Evolutionary conservation across 2,888 invertebrate genomes (phyloP), one percentile per base, ranked within the genome.

Genomic region (Atethmia centrago): DNA sequence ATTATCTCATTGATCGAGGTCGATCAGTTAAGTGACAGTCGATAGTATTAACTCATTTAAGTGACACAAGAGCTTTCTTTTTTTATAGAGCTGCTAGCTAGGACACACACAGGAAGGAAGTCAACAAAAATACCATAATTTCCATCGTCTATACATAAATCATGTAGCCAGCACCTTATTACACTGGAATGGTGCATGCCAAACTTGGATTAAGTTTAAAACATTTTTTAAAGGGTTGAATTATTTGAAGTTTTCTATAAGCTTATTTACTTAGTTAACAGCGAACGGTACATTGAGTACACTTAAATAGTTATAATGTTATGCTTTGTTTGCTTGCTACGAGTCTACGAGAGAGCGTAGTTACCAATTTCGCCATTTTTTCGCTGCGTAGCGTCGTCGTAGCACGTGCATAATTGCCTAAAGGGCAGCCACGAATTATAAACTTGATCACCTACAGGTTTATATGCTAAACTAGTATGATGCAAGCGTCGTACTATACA

Each of bases 41-140:
- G 65, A 78, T 82, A 79, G 55, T 64, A 79, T 67, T 80, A 74
- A 80, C 66, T 82, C 71, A 77, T 77, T 65, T 64, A 71, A 78
- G 76, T 82, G 82, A 84, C 77, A 75, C 69, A 47, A 80, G 76
- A 74, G 71, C 76, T 85, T 83, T 80, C 83, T 79, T 74, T 81
- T n/a, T 74, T 71, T 74, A 71, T 74, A 45, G 56, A 69, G 16
- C 42, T 74, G 49, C 28, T 62, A 47, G 62, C 40, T 51, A 31
- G 49, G n/a, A 69, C 63, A 58, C 53, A 62, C 31, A 64, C 59
- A 76, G 59, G 66, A 78, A 73, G 79, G 73, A 69, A 69, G 64
- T 61, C 28, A 16, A 47, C 71, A 62, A 62, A 69, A 62, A 76
- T 69, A 49, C 40, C 47, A 51, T 19, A 4, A 42, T 69, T 69